Base-by-base conservation (phyloP, 2,888 invertebrate species). In the Yponomeuta malinellus region DNA sequence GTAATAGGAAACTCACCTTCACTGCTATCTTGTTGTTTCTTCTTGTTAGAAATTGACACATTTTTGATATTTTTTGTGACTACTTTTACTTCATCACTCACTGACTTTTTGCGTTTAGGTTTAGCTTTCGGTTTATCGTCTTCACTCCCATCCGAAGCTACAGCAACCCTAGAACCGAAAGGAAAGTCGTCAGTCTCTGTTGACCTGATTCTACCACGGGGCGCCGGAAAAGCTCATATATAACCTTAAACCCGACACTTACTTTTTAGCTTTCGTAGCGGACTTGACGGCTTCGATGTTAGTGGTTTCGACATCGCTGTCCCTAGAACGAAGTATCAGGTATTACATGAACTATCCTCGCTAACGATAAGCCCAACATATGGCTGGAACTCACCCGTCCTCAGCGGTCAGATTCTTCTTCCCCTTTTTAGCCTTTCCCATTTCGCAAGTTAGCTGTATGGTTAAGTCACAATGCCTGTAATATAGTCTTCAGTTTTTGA, bases 371-470 rank as follows among this genome's bases (percentile, higher is more conserved):
- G 63, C 72, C 76, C 78, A 82, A 83, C 84, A 86, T 88, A 85
- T 87, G 85, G 76, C 10, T 2, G 15, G 76, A 79, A 81, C 93
- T 94, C 90, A 96, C 96, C 95, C 94, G 80, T 96, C 96, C 77
- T 96, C 96, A 76, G 94, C 95, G 83, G 94, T 93, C 84, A 93
- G 94, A 88, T 94, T 94, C 93, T 96, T 96, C 92, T 96, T 96
- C 85, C 95, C 95, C 90, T 96, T 96, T 94, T 96, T 96, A 85
- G 95, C 93, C 93, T 96, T 96, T 83, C 95, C 96, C 96, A 96
- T 96, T 76, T 78, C 85, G 78, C 77, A 76, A 74, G 71, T 73
- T 77, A 74, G 75, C 74, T 81, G 75, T 87, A 12, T 9, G 33
- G 85, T 85, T 89, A 90, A 81, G 91, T 90, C 83, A 89, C 88